Conservation (phyloP, 2,888 invertebrate genomes). For the Prosapia bicincta region DNA sequence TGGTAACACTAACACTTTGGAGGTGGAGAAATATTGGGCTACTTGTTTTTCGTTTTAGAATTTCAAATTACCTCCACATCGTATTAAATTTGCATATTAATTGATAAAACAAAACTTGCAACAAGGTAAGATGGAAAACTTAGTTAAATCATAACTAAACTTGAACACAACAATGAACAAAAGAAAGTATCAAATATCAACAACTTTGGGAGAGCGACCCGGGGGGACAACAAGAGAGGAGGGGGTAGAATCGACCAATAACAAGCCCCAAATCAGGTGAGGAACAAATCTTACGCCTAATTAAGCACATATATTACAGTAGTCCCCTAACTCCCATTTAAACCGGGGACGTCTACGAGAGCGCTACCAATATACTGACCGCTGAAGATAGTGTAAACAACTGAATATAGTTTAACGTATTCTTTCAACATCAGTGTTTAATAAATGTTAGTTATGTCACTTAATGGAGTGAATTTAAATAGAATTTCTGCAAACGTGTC, state of each 20-base stretch:
- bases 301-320: constrained; percentile 18
- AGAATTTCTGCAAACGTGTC: background rate
- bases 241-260: constrained; percentile 7
- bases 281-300: constrained; percentile 14
- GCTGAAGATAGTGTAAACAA: background rate
- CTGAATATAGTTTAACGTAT: too few relatives aligned
- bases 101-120: background rate
- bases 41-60: background rate
- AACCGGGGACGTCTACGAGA: background rate
- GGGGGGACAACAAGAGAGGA: background rate
- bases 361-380: background rate
- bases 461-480: background rate
- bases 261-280: constrained; percentile 2
- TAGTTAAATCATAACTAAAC: background rate
- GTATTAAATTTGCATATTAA: background rate
- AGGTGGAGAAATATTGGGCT: background rate
- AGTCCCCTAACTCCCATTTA: constrained; percentile 9
- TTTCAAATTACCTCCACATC: background rate
- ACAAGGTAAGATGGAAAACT: background rate
- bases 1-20: too few relatives aligned
- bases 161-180: constrained; percentile 13
- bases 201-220: background rate
- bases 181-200: constrained; percentile 21
- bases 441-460: background rate
- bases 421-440: background rate